Base-by-base conservation (phyloP, 2,888 invertebrate genomes). In the Palloptera scutellata region DNA sequence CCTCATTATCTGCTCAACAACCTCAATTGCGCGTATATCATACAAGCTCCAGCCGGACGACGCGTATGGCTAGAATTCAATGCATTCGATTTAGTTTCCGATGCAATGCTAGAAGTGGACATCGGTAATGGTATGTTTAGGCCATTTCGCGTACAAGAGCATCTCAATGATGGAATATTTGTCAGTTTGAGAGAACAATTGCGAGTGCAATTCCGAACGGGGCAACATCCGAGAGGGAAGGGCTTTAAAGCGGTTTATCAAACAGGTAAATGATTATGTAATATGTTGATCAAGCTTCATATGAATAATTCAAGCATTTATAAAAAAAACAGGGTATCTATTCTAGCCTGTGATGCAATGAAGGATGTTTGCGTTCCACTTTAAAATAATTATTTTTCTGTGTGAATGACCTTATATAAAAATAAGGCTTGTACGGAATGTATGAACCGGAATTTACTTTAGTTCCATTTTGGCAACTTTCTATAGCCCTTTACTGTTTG, bases 11-110 rank as follows among this genome's bases (percentile, higher is more conserved):
- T 93, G 67, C 84, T 93, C 19, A 88, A 91, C 0, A 88, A 89
- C 74, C 83, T 93, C 62, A 90, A 92, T 77, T 93, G 93, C 78
- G 89, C 90, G 12, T 88, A 90, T 69, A 89, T 89, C 11, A 90
- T 93, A 70, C 85, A 90, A 67, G 92, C 92, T 13, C 91, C 92
- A 57, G 86, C 87, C 64, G 91, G 91, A 77, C 90, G 89, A 77
- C 87, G 91, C 54, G 88, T 92, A 9, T 92, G 91, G 88, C 84
- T 92, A 55, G 90, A 91, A 83, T 91, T 93, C 76, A 86, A 86
- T 65, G 87, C 88, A 72, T 89, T 87, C 75, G 88, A 90, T 73
- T 86, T 90, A 60, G 86, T 87, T 13, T 86, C 86, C 15, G 89
- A 88, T 72, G 86, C 88, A 5, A 85, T 88, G 65, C 80, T 91